Evolutionary conservation across 2,888 invertebrate genomes (phyloP).

Genomic region (Cataglyphis livida): DNA sequence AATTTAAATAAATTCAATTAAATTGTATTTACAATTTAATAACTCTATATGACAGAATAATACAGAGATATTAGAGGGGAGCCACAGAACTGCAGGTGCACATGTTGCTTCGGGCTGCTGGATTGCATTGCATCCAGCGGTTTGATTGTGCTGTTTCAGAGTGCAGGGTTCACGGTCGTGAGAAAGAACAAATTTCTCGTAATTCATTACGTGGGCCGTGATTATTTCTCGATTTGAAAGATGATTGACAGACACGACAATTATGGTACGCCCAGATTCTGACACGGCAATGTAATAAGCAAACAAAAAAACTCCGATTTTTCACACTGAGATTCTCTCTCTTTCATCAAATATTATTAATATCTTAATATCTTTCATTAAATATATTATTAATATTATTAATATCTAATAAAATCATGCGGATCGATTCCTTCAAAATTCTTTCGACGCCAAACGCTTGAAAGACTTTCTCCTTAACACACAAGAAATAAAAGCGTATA

Average conservation of each 20-base stretch:
- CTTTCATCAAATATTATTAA: conserved; percentile 15
- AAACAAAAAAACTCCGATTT: background rate
- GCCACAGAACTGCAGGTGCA: background rate
- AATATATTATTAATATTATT: conserved; percentile 5
- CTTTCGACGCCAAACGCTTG: background rate
- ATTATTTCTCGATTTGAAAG: conserved; percentile 17
- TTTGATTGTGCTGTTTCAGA: conserved; percentile 24
- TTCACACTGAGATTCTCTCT: background rate
- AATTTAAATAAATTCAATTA: background rate
- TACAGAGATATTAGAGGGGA: background rate
- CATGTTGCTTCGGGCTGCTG: background rate
- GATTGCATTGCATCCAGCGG: background rate
- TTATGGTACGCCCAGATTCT: background rate
- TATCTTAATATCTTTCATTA: background rate
- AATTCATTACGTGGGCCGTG: background rate
- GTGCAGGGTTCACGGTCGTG: conserved; percentile 46
- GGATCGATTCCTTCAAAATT: background rate
- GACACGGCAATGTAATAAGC: background rate
- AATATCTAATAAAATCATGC: conserved; percentile 10
- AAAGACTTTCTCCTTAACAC: background rate
- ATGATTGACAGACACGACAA: conserved; percentile 13
- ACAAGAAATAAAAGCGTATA: background rate
- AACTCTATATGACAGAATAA: background rate
- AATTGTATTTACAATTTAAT: background rate
- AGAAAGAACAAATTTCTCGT: conserved; percentile 30